Evolutionary conservation across 2,888 invertebrate genomes (phyloP).

Genomic region (Slavum lentiscoides): DNA sequence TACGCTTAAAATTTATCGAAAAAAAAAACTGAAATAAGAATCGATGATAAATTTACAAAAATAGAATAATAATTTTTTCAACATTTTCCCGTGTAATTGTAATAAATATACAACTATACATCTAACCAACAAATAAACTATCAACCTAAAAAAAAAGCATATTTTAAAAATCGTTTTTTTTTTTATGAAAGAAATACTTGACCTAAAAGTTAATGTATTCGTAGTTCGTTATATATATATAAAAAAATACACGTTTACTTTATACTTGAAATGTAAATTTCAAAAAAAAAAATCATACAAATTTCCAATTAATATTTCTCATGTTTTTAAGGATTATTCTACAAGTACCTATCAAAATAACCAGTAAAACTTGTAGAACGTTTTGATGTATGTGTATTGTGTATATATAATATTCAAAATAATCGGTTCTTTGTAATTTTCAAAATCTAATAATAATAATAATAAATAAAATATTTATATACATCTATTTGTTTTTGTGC

Average conservation of each 20-base stretch:
- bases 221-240: background rate
- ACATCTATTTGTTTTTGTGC: background rate
- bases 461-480: background rate
- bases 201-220: slow-evolving; percentile 37
- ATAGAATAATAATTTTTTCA: no score
- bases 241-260: slow-evolving; percentile 32
- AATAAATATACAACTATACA: no score
- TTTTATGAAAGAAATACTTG: slow-evolving; percentile 24
- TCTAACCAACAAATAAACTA: no score
- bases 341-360: slow-evolving; percentile 4
- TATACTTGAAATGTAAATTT: slow-evolving; percentile 35
- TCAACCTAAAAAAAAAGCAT: no score
- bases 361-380: background rate
- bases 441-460: background rate
- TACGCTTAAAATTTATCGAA: no score
- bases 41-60: no score
- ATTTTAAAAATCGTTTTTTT: background rate
- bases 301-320: slow-evolving; percentile 34
- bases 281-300: slow-evolving; percentile 17
- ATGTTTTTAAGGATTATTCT: slow-evolving; percentile 2
- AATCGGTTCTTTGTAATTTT: background rate
- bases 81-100: no score
- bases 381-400: background rate
- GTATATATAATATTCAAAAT: background rate
- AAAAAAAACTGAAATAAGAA: no score